A percentile compares a stretch with the other conserved stretches of the same genome.
Evolutionary conservation across 2,888 invertebrate genomes (phyloP).

Genomic region (Aporophyla nigra): DNA sequence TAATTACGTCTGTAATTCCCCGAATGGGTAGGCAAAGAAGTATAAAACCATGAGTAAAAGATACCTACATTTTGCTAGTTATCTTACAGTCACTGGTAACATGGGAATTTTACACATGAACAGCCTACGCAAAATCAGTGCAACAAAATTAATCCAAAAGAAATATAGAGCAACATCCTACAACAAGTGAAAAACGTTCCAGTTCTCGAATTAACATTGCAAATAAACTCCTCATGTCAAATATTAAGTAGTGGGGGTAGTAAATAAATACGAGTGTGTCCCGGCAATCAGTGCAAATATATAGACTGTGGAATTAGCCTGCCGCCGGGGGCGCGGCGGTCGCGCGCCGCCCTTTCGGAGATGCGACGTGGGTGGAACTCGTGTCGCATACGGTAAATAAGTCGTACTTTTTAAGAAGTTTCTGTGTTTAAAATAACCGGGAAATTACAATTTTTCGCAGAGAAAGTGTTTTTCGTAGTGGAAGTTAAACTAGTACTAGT

Average conservation of each 20-base stretch:
- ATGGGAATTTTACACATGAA: background rate
- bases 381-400: conserved; percentile 27
- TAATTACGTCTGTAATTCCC: background rate
- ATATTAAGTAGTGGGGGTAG: conserved; percentile 73
- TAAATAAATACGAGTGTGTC: conserved; percentile 81
- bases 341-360: conserved; percentile 51
- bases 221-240: conserved; percentile 73
- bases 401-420: conserved; percentile 28
- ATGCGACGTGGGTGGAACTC: conserved; percentile 58
- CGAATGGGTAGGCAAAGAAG: background rate
- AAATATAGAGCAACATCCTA: conserved; percentile 38
- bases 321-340: conserved; percentile 74
- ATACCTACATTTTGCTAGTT: background rate
- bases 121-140: conserved; percentile 18
- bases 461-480: background rate
- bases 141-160: conserved; percentile 27
- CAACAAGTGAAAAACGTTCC: conserved; percentile 55
- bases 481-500: too few species aligned
- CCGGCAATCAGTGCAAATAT: conserved; percentile 87
- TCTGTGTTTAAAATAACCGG: conserved; percentile 14
- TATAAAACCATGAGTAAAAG: background rate
- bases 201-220: conserved; percentile 70
- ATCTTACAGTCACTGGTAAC: background rate
- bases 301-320: conserved; percentile 86
- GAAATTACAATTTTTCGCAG: background rate